Evolutionary conservation across 2,797 vertebrate genomes (phyloP).

Genomic region (Tarsius wallacei): DNA sequence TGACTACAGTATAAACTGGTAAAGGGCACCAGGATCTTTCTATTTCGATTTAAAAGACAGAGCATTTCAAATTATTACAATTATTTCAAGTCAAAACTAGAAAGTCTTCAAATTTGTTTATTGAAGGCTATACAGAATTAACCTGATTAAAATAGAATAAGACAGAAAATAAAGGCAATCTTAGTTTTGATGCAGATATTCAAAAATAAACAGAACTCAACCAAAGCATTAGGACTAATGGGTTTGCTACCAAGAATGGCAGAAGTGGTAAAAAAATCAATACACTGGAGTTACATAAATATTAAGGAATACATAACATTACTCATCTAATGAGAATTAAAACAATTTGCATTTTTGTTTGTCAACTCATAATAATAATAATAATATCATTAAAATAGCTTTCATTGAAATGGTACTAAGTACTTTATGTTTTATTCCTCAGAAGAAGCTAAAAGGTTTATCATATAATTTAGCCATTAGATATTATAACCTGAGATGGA

Average conservation of each 20-base stretch:
- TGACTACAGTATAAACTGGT: not conserved
- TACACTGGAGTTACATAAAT: not conserved
- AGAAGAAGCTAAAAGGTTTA: not conserved
- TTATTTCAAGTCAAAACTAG: not conserved
- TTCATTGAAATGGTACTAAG: too few species aligned
- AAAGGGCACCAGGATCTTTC: not conserved
- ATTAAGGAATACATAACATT: not conserved
- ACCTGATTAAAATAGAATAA: conserved; percentile 22
- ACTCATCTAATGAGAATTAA: not conserved
- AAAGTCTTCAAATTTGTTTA: conserved; percentile 4
- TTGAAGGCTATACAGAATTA: not conserved
- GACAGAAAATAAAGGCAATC: not conserved
- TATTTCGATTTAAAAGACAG: not conserved
- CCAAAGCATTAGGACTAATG: not conserved
- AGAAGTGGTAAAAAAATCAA: not conserved
- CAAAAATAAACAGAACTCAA: not conserved
- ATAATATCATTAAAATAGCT: not conserved
- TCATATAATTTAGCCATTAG: not conserved
- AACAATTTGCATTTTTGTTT: not conserved
- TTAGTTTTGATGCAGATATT: not conserved
- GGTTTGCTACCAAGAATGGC: not conserved
- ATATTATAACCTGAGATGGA: not conserved
- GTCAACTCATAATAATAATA: not conserved
- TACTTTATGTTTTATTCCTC: not conserved
- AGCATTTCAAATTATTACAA: not conserved